These are phyloP conservation scores for Papilio glaucus DNA, from an alignment of 1,140 invertebrate species.

Conservation along the genomic window DNA sequence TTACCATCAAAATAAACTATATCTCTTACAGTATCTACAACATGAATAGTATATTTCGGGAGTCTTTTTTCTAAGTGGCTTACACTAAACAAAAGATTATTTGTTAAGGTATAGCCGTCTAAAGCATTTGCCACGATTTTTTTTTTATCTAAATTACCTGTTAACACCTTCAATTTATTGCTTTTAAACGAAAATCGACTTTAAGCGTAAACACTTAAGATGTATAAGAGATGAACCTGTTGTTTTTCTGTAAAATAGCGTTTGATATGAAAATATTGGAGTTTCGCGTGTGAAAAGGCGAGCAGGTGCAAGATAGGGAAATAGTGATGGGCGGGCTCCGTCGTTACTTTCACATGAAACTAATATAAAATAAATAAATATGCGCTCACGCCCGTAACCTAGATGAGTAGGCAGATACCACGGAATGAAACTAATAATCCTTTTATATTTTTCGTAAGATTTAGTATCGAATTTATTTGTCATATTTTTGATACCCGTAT, in stretches of 20 bases:
- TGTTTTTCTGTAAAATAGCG: slow-evolving; percentile 33
- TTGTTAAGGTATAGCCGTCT: slow-evolving; percentile 21
- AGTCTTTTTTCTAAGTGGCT: slow-evolving; percentile 19
- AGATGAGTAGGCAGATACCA: too few species aligned
- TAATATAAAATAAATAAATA: too few species aligned
- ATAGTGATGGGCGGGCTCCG: slow-evolving; percentile 13
- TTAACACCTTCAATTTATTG: slow-evolving; percentile 44
- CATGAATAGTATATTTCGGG: too few species aligned
- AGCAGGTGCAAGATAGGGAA: slow-evolving; percentile 31
- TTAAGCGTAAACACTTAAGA: slow-evolving; percentile 21
- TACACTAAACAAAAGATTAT: slow-evolving; percentile 28
- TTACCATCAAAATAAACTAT: too few species aligned
- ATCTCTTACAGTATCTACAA: too few species aligned
- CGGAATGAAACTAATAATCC: slow-evolving; percentile 5
- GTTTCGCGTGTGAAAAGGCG: slow-evolving; percentile 50
- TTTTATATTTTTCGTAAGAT: not conserved
- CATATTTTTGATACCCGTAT: not conserved
- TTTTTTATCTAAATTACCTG: slow-evolving; percentile 39
- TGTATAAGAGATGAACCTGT: slow-evolving; percentile 11
- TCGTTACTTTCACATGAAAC: slow-evolving; percentile 26
- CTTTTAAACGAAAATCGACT: slow-evolving; percentile 9
- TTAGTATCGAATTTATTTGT: slow-evolving; percentile 2
- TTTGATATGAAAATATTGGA: slow-evolving; percentile 50
- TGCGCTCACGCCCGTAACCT: too few species aligned
- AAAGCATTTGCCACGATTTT: slow-evolving; percentile 26